Evolutionary conservation across 2,888 invertebrate genomes (phyloP), one percentile per base, ranked within the genome.

Genomic region (Embidobia sp.): DNA sequence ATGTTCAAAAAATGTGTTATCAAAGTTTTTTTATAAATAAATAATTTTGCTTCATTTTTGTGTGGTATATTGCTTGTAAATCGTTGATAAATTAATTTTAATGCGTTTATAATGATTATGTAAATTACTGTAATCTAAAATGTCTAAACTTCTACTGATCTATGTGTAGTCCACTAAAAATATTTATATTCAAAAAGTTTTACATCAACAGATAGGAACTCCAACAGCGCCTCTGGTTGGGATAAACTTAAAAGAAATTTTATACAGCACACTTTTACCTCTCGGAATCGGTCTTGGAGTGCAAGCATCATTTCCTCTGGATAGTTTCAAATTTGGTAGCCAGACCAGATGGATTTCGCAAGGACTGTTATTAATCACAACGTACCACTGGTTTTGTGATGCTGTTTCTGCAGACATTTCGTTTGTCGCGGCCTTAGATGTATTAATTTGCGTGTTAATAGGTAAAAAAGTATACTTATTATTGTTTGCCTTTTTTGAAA

Each of bases 381-480:
- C 88, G 0, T 89, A 87, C 75, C 87, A 88, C 61, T 87, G 88
- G 84, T 89, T 89, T 75, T 89, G 87, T 55, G 89, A 89, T 59
- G 89, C 89, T 8, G 79, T 88, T 55, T 85, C 86, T 19, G 84
- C 85, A 5, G 89, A 89, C 33, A 85, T 87, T 1, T 85, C 87
- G 0, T 84, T 87, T 5, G 80, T 89, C 1, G 85, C 88, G 75
- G 86, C 89, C 1, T 79, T 83, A 6, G 89, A 89, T 57, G 85
- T 89, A 48, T 67, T 89, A 33, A 79, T 88, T 7, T 89, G 88
- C 49, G 85, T 89, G 33, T 69, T 88, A n/a, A 86, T 89, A 61
- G 85, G 88, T 74, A 67, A 26, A 55, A 63, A 37, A 8, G 10
- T 18, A 53, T 6, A 53, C 10, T 53, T 37, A 8, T 29, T 8